Evolutionary conservation across 2,888 invertebrate species (phyloP).

Genomic region (Enoplolaimus lenunculus): DNA sequence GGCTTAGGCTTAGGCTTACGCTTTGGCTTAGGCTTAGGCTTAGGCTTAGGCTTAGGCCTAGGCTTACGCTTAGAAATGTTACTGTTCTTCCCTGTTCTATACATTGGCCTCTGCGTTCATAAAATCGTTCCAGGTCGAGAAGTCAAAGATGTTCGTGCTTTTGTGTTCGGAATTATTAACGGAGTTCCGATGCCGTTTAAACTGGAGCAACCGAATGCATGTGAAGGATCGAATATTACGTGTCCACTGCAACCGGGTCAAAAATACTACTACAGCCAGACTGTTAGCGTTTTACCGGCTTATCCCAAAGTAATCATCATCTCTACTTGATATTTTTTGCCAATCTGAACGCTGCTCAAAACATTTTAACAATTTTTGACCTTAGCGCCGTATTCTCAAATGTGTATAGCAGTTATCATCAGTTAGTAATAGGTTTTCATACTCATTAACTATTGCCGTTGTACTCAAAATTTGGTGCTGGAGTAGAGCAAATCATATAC

Average conservation of each 20-base stretch:
- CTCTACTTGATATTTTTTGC: no score
- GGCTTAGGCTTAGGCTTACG: no score
- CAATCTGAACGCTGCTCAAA: no score
- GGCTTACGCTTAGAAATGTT: conserved; percentile 25
- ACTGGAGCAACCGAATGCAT: background rate
- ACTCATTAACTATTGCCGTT: no score
- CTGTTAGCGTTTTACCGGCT: background rate
- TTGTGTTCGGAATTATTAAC: background rate
- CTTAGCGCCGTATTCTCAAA: no score
- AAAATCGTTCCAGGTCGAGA: background rate
- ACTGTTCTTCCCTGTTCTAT: background rate
- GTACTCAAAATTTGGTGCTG: no score
- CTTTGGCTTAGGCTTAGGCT: conserved; percentile 26
- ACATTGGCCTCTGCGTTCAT: background rate
- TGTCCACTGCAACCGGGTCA: background rate
- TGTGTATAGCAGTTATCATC: no score
- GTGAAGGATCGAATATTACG: background rate
- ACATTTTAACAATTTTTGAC: no score
- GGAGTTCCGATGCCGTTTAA: background rate
- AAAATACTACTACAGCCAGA: background rate
- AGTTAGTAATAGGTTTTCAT: no score
- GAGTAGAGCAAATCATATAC: no score
- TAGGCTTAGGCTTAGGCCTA: conserved; percentile 27
- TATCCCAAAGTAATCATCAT: background rate
- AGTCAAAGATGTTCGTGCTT: background rate